Evolutionary conservation across 2,888 invertebrate species (phyloP).

Genomic region (Mimumesa dahlbomi): DNA sequence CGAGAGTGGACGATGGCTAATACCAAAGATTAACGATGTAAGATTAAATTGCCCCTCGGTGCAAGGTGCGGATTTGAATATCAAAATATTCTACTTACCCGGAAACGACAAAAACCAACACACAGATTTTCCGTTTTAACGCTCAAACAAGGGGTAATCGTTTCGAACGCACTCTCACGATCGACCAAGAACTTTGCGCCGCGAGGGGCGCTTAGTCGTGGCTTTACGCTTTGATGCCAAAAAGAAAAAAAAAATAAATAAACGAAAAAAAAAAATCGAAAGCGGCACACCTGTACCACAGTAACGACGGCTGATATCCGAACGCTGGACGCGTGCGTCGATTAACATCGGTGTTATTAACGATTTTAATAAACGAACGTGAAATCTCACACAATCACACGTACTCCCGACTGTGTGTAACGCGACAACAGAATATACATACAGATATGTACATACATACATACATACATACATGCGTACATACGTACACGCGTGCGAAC

Average conservation of each 20-base stretch:
- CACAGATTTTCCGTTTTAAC: not conserved
- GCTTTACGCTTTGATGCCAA: slow-evolving; percentile 64
- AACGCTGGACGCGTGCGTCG: slow-evolving; percentile 34
- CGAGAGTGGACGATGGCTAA: slow-evolving; percentile 76
- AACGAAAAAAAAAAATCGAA: slow-evolving; percentile 13
- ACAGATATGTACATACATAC: too few relatives aligned
- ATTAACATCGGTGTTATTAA: slow-evolving; percentile 12
- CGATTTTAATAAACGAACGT: not conserved
- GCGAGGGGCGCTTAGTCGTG: slow-evolving; percentile 56
- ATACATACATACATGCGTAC: too few relatives aligned
- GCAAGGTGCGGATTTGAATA: slow-evolving; percentile 21
- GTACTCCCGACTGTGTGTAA: not conserved
- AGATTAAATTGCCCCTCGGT: slow-evolving; percentile 70
- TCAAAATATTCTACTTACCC: not conserved
- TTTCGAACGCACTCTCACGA: not conserved
- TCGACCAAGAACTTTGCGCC: slow-evolving; percentile 12
- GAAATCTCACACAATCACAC: not conserved
- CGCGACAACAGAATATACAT: too few relatives aligned
- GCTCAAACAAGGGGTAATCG: not conserved
- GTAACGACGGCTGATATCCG: slow-evolving; percentile 13
- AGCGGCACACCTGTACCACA: slow-evolving; percentile 37
- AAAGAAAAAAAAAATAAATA: slow-evolving; percentile 21
- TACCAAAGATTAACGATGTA: slow-evolving; percentile 78
- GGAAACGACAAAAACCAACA: not conserved
- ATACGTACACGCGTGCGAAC: slow-evolving; percentile 4